Conservation (phyloP, 2,113 vertebrate species). For the Cyphomyrus discorhynchus region DNA sequence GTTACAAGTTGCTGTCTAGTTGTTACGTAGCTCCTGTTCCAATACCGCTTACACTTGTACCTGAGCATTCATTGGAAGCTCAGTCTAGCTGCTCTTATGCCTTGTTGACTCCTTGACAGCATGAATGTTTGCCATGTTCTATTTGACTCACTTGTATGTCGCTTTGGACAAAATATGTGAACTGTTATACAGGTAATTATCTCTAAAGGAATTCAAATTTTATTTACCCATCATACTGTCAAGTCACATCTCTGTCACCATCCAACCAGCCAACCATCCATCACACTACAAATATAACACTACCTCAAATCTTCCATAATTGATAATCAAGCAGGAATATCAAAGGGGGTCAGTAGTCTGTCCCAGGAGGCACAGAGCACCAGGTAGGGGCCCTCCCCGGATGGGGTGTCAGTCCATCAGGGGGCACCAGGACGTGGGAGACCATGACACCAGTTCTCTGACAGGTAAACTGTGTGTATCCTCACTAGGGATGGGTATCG, state of each 20-base stretch:
- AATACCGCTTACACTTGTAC: no score
- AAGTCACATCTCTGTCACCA: neutral
- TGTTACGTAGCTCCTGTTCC: no score
- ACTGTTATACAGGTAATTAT: neutral
- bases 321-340: neutral
- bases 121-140: neutral
- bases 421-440: neutral
- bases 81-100: no score
- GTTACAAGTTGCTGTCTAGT: no score
- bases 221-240: neutral
- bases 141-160: neutral
- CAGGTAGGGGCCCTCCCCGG: neutral
- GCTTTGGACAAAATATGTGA: neutral
- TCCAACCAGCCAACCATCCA: neutral
- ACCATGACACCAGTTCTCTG: neutral
- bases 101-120: neutral
- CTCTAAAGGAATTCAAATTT: neutral
- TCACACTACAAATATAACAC: neutral
- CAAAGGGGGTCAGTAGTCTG: neutral
- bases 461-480: neutral
- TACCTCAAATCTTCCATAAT: neutral
- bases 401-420: neutral
- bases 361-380: neutral
- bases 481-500: no score
- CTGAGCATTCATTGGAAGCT: no score